Evolutionary conservation across 2,888 invertebrate genomes (phyloP), one percentile per base, ranked within the genome.

Genomic region (Drosophila prolongata): DNA sequence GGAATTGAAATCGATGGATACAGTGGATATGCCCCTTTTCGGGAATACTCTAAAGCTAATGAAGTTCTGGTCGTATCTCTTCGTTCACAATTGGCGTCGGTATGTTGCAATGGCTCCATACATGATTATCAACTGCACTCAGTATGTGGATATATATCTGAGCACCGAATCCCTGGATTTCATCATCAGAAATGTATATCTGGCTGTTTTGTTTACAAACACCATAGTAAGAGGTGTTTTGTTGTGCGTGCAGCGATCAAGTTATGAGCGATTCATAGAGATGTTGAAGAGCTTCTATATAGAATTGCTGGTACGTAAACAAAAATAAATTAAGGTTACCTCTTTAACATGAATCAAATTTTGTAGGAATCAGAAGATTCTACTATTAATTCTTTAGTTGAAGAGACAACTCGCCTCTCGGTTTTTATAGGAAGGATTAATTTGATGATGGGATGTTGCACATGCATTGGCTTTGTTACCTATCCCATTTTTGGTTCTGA

Each of bases 11-110:
- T 30, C 65, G 6, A 80, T 86, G 83, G 27, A 70, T 1, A 85
- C 87, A 9, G 66, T 79, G n/a, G 83, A 90, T 11, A 77, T 91
- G 71, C 90, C 90, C 1, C 75, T 90, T 11, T 87, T 89, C 27
- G 80, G 76, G 24, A 77, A 37, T 30, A 89, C 83, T 5, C 35
- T 91, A 34, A 80, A 76, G 52, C 71, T 90, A 9, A 82, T 90
- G 83, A 89, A 85, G 69, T 91, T 86, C 67, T 91, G 90, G 90
- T 86, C 85, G 1, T 82, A 89, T 68, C 76, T 90, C 0, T 82
- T 77, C 27, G 86, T 80, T 6, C 89, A 90, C 73, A 90, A 90
- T 54, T 91, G 90, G 90, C 84, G 90, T 0, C 81, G 90, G n/a
- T 91, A 91, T 67, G 62, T 86, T 19, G 85, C 90, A 5, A 64